Conservation (phyloP, 1,140 invertebrate species). For the Teleogryllus occipitalis region DNA sequence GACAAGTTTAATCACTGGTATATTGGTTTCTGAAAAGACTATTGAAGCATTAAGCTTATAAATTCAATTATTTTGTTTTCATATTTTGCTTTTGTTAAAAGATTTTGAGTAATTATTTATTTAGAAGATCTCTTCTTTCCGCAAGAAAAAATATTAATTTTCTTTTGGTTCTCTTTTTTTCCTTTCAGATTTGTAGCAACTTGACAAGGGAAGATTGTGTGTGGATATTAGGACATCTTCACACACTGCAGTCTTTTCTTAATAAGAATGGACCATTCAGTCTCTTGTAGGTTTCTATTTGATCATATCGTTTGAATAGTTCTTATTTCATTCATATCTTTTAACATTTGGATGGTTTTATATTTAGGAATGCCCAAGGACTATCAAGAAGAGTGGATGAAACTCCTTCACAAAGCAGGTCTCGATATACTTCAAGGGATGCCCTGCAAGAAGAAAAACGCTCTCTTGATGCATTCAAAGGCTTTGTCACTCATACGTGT, state of each 20-base stretch:
- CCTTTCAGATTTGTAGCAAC: constrained; percentile 39
- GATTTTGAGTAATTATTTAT: no score
- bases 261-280: constrained; percentile 49
- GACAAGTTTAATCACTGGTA: no score
- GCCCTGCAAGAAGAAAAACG: constrained; percentile 41
- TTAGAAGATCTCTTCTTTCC: no score
- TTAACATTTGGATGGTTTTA: not conserved
- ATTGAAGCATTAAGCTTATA: no score
- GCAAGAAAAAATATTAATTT: no score
- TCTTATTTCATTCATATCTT: not conserved
- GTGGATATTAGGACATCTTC: constrained; percentile 50
- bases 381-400: not conserved
- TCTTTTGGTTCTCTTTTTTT: not conserved
- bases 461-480: constrained; percentile 67
- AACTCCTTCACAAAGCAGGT: not conserved
- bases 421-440: constrained; percentile 28
- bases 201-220: constrained; percentile 47
- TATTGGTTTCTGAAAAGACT: no score
- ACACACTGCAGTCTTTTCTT: constrained; percentile 53
- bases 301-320: not conserved
- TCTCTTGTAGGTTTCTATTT: not conserved
- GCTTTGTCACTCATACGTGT: constrained; percentile 68
- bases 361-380: not conserved
- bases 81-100: no score
- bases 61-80: no score